A percentile compares a stretch with the other conserved stretches of the same genome.
Conservation (phyloP, 2,113 vertebrate genomes). For the Ophiodon elongatus region DNA sequence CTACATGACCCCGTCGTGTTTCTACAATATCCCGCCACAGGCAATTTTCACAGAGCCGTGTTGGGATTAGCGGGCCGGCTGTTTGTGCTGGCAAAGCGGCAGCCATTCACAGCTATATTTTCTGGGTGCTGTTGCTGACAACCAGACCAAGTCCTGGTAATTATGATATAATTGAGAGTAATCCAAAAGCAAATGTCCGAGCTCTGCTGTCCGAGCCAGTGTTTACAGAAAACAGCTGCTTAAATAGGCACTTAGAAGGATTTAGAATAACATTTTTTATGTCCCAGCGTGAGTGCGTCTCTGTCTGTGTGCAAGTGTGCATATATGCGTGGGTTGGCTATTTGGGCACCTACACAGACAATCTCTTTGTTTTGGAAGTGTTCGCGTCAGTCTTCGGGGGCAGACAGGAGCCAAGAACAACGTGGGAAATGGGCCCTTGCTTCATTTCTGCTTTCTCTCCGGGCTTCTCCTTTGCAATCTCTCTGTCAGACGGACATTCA, state of each 20-base stretch:
- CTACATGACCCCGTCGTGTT: constrained; percentile 68
- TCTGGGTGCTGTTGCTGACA: constrained; percentile 73
- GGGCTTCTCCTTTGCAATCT: constrained; percentile 58
- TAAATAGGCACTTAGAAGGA: constrained; percentile 76
- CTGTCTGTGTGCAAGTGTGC: constrained; percentile 72
- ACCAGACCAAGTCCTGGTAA: constrained; percentile 62
- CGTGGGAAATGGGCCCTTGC: constrained; percentile 72
- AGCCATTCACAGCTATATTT: constrained; percentile 75
- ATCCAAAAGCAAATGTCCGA: constrained; percentile 71
- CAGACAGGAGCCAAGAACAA: constrained; percentile 79
- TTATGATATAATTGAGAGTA: constrained; percentile 78
- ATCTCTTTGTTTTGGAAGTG: constrained; percentile 85
- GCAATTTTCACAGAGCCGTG: constrained; percentile 68
- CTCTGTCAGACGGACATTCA: constrained; percentile 55
- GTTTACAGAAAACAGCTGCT: constrained; percentile 83
- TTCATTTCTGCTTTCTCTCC: constrained; percentile 70
- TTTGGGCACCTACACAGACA: constrained; percentile 83
- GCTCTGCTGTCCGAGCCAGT: constrained; percentile 52
- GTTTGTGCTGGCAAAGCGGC: constrained; percentile 77
- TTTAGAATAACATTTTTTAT: constrained; percentile 73
- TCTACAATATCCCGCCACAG: constrained; percentile 27
- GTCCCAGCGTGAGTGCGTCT: constrained; percentile 64
- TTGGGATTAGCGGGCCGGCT: constrained; percentile 77
- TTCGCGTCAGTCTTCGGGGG: constrained; percentile 73
- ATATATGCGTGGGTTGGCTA: constrained; percentile 69